Base-by-base conservation (phyloP, 2,888 invertebrate species). In the Odontocerum albicorne region DNA sequence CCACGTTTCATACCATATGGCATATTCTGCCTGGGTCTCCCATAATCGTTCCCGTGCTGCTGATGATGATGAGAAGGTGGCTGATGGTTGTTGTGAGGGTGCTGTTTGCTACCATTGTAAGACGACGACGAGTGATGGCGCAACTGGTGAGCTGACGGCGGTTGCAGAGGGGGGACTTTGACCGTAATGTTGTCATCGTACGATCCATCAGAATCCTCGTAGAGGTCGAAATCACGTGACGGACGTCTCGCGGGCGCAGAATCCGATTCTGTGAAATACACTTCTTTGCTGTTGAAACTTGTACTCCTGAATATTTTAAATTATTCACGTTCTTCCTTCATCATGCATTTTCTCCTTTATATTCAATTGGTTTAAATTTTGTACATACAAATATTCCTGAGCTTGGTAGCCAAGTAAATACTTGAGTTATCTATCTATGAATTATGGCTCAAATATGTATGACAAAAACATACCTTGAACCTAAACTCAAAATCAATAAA, bases 181-280 rank as follows among this genome's bases (percentile, higher is more conserved):
- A 82, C 78, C 49, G 80, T 81, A 65, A 82, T 78, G 71, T 82
- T 79, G 71, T 83, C 77, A 64, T 76, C 77, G 50, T 68, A 79
- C 38, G 82, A 82, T 49, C 73, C 81, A 67, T 82, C 82, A 36
- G 79, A 81, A 63, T 79, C 76, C 50, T 71, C 70, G 40, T 55
- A 68, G 61, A 66, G 31, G 39, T 54, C 59, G 3, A 15, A 7
- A 7, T 62, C 55, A n/a, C 47, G 45, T 22, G 49, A 54, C 21
- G 15, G 20, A 12, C 33, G 33, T 8, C 43, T 32, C 10, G 17
- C 36, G 13, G 49, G 47, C 33, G 35, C 35, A 8, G 15, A 31
- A 13, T 16, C 16, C 3, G 22, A 16, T 21, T 40, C 40, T 40
- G 40, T 8, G 7, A 38, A 7, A 35, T 35, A 35, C 6, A 35